A percentile compares a stretch with the other conserved stretches of the same genome.
Conservation (phyloP, 2,113 vertebrate species). For the Xiphophorus couchianus region DNA sequence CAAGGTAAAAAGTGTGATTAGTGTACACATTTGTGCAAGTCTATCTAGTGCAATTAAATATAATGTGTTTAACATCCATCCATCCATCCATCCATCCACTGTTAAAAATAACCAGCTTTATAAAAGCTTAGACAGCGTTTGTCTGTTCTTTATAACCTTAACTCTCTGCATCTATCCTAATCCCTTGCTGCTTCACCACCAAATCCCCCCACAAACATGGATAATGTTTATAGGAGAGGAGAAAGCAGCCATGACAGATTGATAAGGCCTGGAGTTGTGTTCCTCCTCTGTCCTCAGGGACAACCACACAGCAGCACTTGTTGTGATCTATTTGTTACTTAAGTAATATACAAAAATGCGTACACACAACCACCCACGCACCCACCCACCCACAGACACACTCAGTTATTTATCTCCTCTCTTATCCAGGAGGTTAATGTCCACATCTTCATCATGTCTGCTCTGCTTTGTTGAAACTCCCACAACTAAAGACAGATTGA, state of each 20-base stretch:
- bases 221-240: slow-evolving; percentile 35
- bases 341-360: slow-evolving; percentile 23
- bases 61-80: too few relatives aligned
- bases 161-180: slow-evolving; percentile 1
- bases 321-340: slow-evolving; percentile 49
- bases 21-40: neutral
- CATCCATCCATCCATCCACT: too few relatives aligned
- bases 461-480: slow-evolving; percentile 14
- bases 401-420: slow-evolving; percentile 43
- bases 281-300: slow-evolving; percentile 33
- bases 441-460: slow-evolving; percentile 51
- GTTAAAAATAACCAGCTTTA: neutral
- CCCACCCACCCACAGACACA: slow-evolving; percentile 16
- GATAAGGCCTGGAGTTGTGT: slow-evolving; percentile 39
- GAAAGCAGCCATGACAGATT: slow-evolving; percentile 33
- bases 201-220: slow-evolving; percentile 19
- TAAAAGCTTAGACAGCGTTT: neutral
- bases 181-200: neutral
- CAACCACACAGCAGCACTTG: slow-evolving; percentile 18
- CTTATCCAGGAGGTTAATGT: slow-evolving; percentile 50
- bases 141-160: slow-evolving; percentile 11
- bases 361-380: neutral
- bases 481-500: slow-evolving; percentile 34
- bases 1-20: slow-evolving; percentile 19
- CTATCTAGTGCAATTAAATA: neutral